Base-by-base conservation (phyloP, 2,888 invertebrate genomes). In the Mesodorylaimus sp. region DNA sequence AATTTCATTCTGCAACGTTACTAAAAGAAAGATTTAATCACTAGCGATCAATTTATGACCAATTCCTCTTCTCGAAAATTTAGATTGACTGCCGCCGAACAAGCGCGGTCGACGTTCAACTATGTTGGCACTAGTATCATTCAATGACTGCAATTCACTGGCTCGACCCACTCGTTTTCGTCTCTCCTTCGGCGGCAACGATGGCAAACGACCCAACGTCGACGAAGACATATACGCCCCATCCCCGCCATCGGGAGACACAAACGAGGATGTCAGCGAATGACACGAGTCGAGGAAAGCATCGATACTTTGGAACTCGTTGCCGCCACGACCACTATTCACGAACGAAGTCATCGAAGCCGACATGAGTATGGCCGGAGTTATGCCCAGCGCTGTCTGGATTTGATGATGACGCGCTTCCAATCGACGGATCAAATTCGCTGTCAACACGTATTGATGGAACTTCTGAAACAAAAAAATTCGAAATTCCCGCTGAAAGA, bases 21-120 rank as follows among this genome's bases (percentile, higher is more conserved):
- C n/a, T n/a, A n/a, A n/a, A n/a, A n/a, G n/a, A n/a, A n/a, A n/a
- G n/a, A n/a, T n/a, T n/a, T n/a, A n/a, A n/a, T n/a, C n/a, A n/a
- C n/a, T n/a, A n/a, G n/a, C n/a, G n/a, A n/a, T n/a, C n/a, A n/a
- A n/a, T n/a, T n/a, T n/a, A n/a, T n/a, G n/a, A n/a, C n/a, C n/a
- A n/a, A n/a, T n/a, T n/a, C n/a, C n/a, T n/a, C n/a, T n/a, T n/a
- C n/a, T n/a, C n/a, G n/a, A n/a, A n/a, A n/a, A n/a, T n/a, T n/a
- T n/a, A n/a, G n/a, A n/a, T n/a, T n/a, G n/a, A n/a, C n/a, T n/a
- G 47, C 88, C 87, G 41, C 86, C 87, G 70, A 88, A 88, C 59
- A 85, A 71, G 67, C 83, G 80, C 0, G 84, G 83, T n/a, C n/a
- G n/a, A n/a, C n/a, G n/a, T n/a, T n/a, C n/a, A n/a, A n/a, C n/a